A percentile compares a stretch with the other conserved stretches of the same genome.
Evolutionary conservation across 2,888 invertebrate species (phyloP).

Genomic region (Augochlorella aurata): DNA sequence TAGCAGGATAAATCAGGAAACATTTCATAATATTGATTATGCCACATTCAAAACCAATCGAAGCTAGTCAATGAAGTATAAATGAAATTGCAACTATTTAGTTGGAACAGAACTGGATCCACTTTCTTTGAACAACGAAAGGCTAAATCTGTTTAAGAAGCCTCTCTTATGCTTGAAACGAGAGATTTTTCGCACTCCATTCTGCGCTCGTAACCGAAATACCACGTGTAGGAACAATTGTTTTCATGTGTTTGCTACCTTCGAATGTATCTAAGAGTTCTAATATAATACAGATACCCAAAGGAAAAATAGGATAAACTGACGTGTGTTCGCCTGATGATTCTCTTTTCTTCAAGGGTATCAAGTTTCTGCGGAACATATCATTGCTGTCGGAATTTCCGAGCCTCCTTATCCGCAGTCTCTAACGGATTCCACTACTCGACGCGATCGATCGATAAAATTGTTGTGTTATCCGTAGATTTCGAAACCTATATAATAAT

Average conservation of each 20-base stretch:
- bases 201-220: not conserved
- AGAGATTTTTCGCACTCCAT: not conserved
- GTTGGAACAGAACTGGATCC: too few relatives aligned
- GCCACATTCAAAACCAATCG: too few relatives aligned
- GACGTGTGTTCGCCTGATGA: not conserved
- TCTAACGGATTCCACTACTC: constrained; percentile 22
- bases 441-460: not conserved
- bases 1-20: too few relatives aligned
- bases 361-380: constrained; percentile 33
- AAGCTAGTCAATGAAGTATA: too few relatives aligned
- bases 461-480: constrained; percentile 2
- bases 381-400: constrained; percentile 1
- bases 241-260: not conserved
- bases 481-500: not conserved
- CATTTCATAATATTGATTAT: too few relatives aligned
- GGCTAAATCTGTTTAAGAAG: too few relatives aligned
- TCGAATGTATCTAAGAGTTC: not conserved
- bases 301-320: constrained; percentile 4
- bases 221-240: not conserved
- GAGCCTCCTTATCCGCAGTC: constrained; percentile 27
- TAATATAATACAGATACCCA: not conserved
- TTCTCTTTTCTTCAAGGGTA: constrained; percentile 45
- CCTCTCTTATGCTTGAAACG: too few relatives aligned
- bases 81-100: too few relatives aligned
- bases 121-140: too few relatives aligned